These are phyloP conservation scores for Drosophila leontia DNA, from an alignment of 1,140 invertebrate genomes.

Conservation along the genomic window DNA sequence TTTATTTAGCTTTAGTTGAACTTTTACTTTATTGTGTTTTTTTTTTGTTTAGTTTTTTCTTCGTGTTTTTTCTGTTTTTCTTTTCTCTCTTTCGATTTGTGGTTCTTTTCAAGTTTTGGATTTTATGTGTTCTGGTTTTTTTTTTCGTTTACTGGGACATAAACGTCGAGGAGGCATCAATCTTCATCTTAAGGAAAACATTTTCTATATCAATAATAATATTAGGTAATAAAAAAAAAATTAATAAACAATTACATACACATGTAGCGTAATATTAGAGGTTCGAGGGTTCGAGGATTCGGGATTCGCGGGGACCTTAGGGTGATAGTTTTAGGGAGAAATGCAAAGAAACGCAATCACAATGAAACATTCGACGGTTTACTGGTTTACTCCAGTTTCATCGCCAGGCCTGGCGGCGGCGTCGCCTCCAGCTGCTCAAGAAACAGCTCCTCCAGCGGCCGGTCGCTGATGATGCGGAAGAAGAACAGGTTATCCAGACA, in stretches of 20 bases:
- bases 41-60: slow-evolving; percentile 20
- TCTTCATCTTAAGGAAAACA: slow-evolving; percentile 71
- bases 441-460: slow-evolving; percentile 84
- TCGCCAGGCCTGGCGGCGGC: slow-evolving; percentile 60
- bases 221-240: slow-evolving; percentile 53
- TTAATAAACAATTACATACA: slow-evolving; percentile 69
- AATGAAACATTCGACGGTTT: slow-evolving; percentile 63
- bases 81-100: slow-evolving; percentile 4
- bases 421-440: slow-evolving; percentile 71
- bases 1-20: slow-evolving; percentile 43
- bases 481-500: slow-evolving; percentile 98
- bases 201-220: slow-evolving; percentile 73
- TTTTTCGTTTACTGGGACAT: slow-evolving; percentile 63
- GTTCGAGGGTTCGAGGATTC: not conserved
- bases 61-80: not conserved
- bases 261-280: slow-evolving; percentile 53
- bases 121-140: slow-evolving; percentile 11
- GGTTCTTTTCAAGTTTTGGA: slow-evolving; percentile 35
- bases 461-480: slow-evolving; percentile 95
- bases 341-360: slow-evolving; percentile 82
- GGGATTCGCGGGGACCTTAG: not conserved
- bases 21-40: slow-evolving; percentile 38
- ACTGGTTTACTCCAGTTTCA: slow-evolving; percentile 47
- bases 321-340: slow-evolving; percentile 43
- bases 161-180: slow-evolving; percentile 55